phyloP scores from a whole-genome alignment of 2,888 invertebrate genomes.

The Campaea margaritaria region DNA sequence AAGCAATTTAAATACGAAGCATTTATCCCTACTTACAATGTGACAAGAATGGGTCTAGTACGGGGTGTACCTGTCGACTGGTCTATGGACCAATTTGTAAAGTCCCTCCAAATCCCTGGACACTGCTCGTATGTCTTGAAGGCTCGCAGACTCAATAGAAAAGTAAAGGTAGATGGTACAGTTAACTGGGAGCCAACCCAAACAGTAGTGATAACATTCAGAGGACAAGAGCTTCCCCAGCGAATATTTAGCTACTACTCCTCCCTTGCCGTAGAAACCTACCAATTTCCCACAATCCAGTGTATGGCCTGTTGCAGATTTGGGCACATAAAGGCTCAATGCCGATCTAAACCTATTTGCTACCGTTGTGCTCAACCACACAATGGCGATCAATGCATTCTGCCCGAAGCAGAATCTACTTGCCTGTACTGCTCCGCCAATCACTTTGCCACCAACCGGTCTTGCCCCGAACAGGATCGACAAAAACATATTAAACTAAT shows the following conservation, averaged over 20 bases:
- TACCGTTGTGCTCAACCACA: constrained; percentile 34
- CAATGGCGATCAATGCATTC: constrained; percentile 26
- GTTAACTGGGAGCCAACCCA: constrained; percentile 14
- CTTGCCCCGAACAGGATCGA: constrained; percentile 34
- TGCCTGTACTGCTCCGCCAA: constrained; percentile 32
- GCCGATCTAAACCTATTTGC: constrained; percentile 40
- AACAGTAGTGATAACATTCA: constrained; percentile 13
- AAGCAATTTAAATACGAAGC: not conserved
- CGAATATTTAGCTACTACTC: constrained; percentile 5
- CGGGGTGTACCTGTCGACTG: no score
- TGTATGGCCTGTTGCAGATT: constrained; percentile 38
- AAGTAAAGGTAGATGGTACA: not conserved
- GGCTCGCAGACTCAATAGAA: no score
- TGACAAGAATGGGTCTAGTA: constrained; percentile 4
- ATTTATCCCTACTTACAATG: constrained; percentile 1
- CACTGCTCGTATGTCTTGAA: no score
- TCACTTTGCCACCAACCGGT: constrained; percentile 30
- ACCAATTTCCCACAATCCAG: constrained; percentile 8
- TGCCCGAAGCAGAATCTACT: constrained; percentile 6
- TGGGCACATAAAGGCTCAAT: constrained; percentile 39
- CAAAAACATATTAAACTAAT: constrained; percentile 37
- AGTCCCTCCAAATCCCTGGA: no score
- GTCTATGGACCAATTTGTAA: no score
- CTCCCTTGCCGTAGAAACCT: constrained; percentile 6
- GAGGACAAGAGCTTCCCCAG: constrained; percentile 6